Evolutionary conservation across 2,888 invertebrate genomes (phyloP), one percentile per base, ranked within the genome.

Genomic region (Acrobasis repandana): DNA sequence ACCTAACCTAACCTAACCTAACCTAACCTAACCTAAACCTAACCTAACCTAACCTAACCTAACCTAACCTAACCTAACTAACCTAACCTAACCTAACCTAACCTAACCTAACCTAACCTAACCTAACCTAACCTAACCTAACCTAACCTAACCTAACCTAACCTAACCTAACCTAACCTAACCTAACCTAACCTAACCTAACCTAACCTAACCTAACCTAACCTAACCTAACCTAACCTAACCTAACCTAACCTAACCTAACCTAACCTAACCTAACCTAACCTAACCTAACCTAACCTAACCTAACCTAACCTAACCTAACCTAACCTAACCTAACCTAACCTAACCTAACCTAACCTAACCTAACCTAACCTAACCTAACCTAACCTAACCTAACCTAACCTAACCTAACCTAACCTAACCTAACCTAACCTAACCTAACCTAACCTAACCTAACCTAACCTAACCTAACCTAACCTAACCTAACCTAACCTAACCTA

Each of bases 51-150:
- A 48, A 48, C 48, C 48, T 48, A 48, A 16, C 48, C 48, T 18
- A 48, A 48, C 48, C 48, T 48, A 48, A 48, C 48, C 48, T 48
- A 48, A 48, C 48, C 48, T 48, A 48, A 48, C 48, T 48, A 48
- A 48, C 48, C 48, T 48, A 48, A 48, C 48, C 48, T 48, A 48
- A 48, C 48, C 48, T 48, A 48, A 48, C 48, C 48, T 48, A 48
- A 48, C 46, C 46, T 46, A 46, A 46, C 46, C 46, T 46, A 46
- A 46, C 46, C 46, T 46, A 46, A 46, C 46, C 46, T 46, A 46
- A 48, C 16, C 48, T 48, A 48, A 48, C 48, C 48, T 48, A 48
- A 48, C 48, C 48, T 48, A 48, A 48, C 48, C 48, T 48, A 48
- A 48, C 48, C 48, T 48, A 48, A 48, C 48, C 48, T 48, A 48